Evolutionary conservation across 2,888 invertebrate species (phyloP).

Genomic region (Noctua pronuba): DNA sequence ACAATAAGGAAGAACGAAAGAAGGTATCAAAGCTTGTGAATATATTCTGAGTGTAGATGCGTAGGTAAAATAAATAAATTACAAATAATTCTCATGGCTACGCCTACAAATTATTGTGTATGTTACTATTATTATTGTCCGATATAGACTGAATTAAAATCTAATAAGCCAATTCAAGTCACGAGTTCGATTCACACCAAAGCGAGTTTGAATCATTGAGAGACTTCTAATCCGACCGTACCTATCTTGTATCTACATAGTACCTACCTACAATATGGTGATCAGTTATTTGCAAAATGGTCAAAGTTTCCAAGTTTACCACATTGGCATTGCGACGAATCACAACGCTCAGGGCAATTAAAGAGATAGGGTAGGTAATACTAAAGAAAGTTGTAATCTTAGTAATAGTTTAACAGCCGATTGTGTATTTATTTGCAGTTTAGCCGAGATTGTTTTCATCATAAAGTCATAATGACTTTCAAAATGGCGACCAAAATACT

Average conservation of each 20-base stretch:
- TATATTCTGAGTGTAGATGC: not conserved
- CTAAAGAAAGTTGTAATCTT: conserved; percentile 68
- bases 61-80: conserved; percentile 1
- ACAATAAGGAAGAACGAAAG: not conserved
- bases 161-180: conserved; percentile 41
- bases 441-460: not conserved
- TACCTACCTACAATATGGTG: conserved; percentile 34
- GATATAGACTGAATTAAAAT: conserved; percentile 23
- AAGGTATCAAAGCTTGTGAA: conserved; percentile 7
- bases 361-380: conserved; percentile 67
- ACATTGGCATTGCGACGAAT: conserved; percentile 56
- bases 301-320: conserved; percentile 70
- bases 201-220: conserved; percentile 8
- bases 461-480: not conserved
- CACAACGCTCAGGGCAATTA: conserved; percentile 68
- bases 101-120: not conserved
- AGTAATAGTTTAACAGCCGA: conserved; percentile 23
- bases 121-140: not conserved
- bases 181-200: conserved; percentile 23
- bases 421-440: conserved; percentile 40
- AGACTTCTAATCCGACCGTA: conserved; percentile 24
- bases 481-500: not conserved
- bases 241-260: conserved; percentile 37
- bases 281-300: conserved; percentile 67
- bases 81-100: conserved; percentile 8